These are phyloP conservation scores for Branchipolynoe longqiensis DNA, from an alignment of 2,888 invertebrate species.

Conservation along the genomic window DNA sequence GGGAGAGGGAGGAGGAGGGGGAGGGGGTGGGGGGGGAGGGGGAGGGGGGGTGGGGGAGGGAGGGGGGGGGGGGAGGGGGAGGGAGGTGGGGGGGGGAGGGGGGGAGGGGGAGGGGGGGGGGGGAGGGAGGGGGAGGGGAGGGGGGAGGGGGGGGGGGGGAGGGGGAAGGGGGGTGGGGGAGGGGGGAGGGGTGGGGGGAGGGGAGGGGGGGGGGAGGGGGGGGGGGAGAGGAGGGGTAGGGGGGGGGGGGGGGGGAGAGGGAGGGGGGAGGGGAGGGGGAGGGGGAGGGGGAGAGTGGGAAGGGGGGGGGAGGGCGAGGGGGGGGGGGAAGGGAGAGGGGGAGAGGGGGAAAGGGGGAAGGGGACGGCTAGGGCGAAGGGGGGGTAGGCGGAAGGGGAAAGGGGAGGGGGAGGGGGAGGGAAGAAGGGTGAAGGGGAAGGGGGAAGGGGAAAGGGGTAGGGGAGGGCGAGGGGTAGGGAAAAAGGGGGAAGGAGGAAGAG, in stretches of 20 bases:
- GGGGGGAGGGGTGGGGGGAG: too few species aligned
- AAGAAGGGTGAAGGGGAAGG: not conserved
- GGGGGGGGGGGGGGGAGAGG: too few species aligned
- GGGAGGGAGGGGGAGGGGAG: not conserved
- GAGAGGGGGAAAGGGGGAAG: not conserved
- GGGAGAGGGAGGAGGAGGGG: not conserved
- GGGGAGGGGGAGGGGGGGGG: too few species aligned
- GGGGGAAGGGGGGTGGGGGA: not conserved
- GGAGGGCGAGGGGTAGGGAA: not conserved
- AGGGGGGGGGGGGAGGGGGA: too few species aligned
- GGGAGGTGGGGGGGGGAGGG: too few species aligned
- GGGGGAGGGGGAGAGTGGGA: not conserved
- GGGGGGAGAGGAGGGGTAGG: too few species aligned
- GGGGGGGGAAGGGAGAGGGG: not conserved
- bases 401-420: not conserved
- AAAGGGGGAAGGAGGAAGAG: not conserved
- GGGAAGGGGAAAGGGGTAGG: not conserved
- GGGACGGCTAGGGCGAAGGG: not conserved
- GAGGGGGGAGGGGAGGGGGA: not conserved
- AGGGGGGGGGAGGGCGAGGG: not conserved
- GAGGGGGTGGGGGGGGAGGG: not conserved
- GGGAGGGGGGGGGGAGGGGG: too few species aligned
- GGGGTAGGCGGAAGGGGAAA: too few species aligned
- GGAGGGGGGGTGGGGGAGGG: not conserved
- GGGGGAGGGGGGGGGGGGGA: not conserved